Conservation (phyloP, 1,140 invertebrate genomes). For the Epicauta chinensis region DNA sequence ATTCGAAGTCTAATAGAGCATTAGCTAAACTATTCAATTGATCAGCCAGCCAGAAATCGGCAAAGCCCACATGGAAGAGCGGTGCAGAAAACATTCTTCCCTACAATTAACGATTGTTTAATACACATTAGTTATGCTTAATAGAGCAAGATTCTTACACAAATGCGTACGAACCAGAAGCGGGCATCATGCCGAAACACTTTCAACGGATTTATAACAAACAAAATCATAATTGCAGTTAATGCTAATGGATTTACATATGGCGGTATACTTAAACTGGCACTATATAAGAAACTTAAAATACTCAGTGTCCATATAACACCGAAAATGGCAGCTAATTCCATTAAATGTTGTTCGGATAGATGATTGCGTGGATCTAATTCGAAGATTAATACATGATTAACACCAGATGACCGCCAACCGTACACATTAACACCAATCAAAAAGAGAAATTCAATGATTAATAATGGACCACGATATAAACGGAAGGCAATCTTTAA, state of each 20-base stretch:
- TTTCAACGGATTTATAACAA: slow-evolving; percentile 74
- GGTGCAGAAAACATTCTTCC: slow-evolving; percentile 70
- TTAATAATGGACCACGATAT: slow-evolving; percentile 75
- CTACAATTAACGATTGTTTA: slow-evolving; percentile 22
- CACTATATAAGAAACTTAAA: slow-evolving; percentile 61
- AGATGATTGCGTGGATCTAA: slow-evolving; percentile 84
- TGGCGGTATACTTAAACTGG: slow-evolving; percentile 65
- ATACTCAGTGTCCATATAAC: slow-evolving; percentile 75
- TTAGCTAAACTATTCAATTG: slow-evolving; percentile 77
- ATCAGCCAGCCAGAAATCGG: slow-evolving; percentile 92
- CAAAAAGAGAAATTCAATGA: slow-evolving; percentile 79
- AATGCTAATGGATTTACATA: slow-evolving; percentile 72
- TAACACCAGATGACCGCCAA: slow-evolving; percentile 83
- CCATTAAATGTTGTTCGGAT: slow-evolving; percentile 81
- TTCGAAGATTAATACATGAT: slow-evolving; percentile 92
- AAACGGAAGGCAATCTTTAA: slow-evolving; percentile 56
- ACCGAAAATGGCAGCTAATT: slow-evolving; percentile 78
- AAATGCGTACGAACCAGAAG: slow-evolving; percentile 52
- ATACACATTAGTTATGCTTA: neutral
- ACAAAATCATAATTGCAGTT: slow-evolving; percentile 61
- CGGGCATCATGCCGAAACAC: slow-evolving; percentile 73
- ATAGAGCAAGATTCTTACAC: slow-evolving; percentile 26
- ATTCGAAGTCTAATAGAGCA: slow-evolving; percentile 76
- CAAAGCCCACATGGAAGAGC: slow-evolving; percentile 80
- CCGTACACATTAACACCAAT: slow-evolving; percentile 86